Conservation (phyloP, 2,797 vertebrate species). For the Cyprinodon diabolis region DNA sequence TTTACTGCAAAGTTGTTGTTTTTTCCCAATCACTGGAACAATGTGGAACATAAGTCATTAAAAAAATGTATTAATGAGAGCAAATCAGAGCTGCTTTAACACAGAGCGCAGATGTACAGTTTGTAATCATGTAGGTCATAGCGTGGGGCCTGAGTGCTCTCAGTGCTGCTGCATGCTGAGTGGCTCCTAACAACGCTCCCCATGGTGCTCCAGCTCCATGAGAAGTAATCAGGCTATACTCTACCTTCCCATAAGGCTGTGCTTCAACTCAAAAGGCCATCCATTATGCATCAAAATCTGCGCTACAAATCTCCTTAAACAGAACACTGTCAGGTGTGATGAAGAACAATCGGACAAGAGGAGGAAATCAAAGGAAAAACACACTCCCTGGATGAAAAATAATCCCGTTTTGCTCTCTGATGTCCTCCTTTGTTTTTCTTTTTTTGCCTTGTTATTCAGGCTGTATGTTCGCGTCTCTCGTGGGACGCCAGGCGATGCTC, state of each 20-base stretch:
- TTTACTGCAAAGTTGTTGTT: conserved; percentile 37
- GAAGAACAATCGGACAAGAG: conserved; percentile 69
- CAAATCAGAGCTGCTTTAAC: conserved; percentile 28
- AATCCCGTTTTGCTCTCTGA: conserved; percentile 59
- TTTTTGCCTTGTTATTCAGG: conserved; percentile 73
- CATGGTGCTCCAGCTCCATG: conserved; percentile 71
- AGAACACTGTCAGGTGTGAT: conserved; percentile 78
- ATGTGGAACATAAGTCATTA: conserved; percentile 16
- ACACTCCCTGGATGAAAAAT: conserved; percentile 68
- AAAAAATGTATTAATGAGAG: conserved; percentile 12
- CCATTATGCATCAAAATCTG: conserved; percentile 77
- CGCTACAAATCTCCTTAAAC: conserved; percentile 71
- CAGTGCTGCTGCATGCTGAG: conserved; percentile 51
- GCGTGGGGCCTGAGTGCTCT: conserved; percentile 43
- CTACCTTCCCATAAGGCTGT: conserved; percentile 69
- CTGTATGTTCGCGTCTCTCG: conserved; percentile 70
- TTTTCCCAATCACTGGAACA: conserved; percentile 6
- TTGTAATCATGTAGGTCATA: conserved; percentile 58
- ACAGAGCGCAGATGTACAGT: conserved; percentile 10
- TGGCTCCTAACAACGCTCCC: conserved; percentile 58
- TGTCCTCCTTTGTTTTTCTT: conserved; percentile 68
- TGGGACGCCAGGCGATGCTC: conserved; percentile 59
- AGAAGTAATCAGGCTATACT: conserved; percentile 71
- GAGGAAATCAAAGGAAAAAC: conserved; percentile 60
- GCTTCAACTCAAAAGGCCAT: conserved; percentile 64